Evolutionary conservation across 2,113 vertebrate species (phyloP).

Genomic region (Pterophyllum scalare): DNA sequence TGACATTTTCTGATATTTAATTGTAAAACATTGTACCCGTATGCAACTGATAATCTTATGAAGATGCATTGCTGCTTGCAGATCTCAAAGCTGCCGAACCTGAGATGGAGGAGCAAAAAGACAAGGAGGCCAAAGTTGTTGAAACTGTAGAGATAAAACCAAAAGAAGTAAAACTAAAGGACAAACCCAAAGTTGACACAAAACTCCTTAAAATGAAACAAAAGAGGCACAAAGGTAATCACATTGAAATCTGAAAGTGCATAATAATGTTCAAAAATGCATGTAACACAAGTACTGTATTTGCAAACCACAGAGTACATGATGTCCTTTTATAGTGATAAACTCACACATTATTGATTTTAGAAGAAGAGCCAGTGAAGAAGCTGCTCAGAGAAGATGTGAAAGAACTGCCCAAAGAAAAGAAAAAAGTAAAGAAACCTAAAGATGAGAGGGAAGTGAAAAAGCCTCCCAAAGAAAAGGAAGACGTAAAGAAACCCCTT

Average conservation of each 20-base stretch:
- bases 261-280: background rate
- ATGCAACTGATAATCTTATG: background rate
- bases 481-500: background rate
- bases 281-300: background rate
- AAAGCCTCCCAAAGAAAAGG: background rate
- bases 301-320: background rate
- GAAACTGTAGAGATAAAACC: conserved; percentile 19
- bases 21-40: background rate
- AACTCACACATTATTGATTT: conserved; percentile 20
- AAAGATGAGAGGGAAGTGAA: background rate
- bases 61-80: conserved; percentile 32
- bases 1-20: background rate
- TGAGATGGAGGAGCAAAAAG: conserved; percentile 27
- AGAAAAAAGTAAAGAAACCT: background rate
- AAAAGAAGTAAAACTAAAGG: conserved; percentile 29
- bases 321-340: background rate
- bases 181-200: conserved; percentile 10
- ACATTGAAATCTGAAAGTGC: background rate
- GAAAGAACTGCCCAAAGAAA: background rate
- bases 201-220: conserved; percentile 12
- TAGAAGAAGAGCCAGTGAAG: conserved; percentile 15
- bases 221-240: conserved; percentile 51
- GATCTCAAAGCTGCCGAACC: conserved; percentile 54
- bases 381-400: background rate
- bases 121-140: conserved; percentile 14